A percentile compares a stretch with the other conserved stretches of the same genome.
These are phyloP conservation scores for Selenia dentaria DNA, from an alignment of 2,888 invertebrate species.

Conservation along the genomic window DNA sequence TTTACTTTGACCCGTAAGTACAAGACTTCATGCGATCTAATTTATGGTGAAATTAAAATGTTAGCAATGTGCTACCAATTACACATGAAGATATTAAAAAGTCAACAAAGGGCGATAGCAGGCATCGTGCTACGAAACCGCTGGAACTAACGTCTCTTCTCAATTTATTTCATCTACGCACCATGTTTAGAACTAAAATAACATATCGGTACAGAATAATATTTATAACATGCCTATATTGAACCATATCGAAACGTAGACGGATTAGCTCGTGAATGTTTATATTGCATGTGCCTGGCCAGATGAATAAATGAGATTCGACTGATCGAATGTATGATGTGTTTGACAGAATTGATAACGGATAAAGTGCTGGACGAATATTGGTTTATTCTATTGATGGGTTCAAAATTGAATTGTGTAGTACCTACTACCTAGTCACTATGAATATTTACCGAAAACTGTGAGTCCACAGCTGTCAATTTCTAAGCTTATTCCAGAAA, in stretches of 20 bases:
- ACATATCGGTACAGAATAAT: too few species aligned
- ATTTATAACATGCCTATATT: background rate
- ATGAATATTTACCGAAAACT: too few species aligned
- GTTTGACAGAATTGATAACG: background rate
- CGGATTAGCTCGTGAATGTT: conserved; percentile 14
- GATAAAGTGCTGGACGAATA: background rate
- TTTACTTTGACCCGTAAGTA: too few species aligned
- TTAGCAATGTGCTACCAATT: too few species aligned
- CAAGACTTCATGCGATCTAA: too few species aligned
- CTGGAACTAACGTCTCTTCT: background rate
- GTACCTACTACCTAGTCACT: too few species aligned
- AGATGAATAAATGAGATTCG: conserved; percentile 4
- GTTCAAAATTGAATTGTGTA: background rate
- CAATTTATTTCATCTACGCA: background rate
- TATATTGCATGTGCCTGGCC: background rate
- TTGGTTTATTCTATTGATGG: background rate
- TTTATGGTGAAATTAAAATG: too few species aligned
- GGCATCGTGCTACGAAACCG: too few species aligned
- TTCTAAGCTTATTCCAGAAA: too few species aligned
- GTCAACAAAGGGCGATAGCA: too few species aligned
- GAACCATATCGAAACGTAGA: background rate
- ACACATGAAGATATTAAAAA: too few species aligned
- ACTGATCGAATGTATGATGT: background rate
- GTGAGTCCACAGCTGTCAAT: too few species aligned
- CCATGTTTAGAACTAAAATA: background rate